phyloP scores from a whole-genome alignment of 2,888 invertebrate genomes.

The Drosophila nr. fundita region DNA sequence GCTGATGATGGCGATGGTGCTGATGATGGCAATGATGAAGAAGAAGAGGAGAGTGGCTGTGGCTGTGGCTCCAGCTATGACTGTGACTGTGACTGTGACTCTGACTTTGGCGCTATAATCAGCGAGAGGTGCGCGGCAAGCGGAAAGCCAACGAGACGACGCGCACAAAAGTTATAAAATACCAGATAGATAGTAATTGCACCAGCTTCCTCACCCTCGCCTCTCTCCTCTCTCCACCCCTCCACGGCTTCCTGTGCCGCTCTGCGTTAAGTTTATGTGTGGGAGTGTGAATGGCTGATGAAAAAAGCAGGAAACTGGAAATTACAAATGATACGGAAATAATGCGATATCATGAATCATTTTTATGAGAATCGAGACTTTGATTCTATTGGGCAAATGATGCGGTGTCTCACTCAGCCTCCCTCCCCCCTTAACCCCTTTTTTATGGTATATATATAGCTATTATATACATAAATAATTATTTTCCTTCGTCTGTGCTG shows the following conservation, averaged over 20 bases:
- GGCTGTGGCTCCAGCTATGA: neutral
- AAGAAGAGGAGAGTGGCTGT: neutral
- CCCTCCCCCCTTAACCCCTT: neutral
- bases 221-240: neutral
- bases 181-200: slow-evolving; percentile 79
- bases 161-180: slow-evolving; percentile 78
- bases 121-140: slow-evolving; percentile 51
- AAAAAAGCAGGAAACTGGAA: slow-evolving; percentile 81
- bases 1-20: slow-evolving; percentile 16
- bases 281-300: slow-evolving; percentile 38
- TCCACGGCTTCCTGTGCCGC: neutral
- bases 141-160: slow-evolving; percentile 45
- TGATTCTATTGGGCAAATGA: slow-evolving; percentile 72
- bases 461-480: neutral
- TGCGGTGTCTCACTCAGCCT: slow-evolving; percentile 29
- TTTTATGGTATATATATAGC: neutral
- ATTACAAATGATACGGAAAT: slow-evolving; percentile 80
- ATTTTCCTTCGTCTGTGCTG: neutral
- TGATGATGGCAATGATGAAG: slow-evolving; percentile 10
- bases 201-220: slow-evolving; percentile 26
- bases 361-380: slow-evolving; percentile 79
- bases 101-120: slow-evolving; percentile 55
- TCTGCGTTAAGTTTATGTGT: slow-evolving; percentile 14
- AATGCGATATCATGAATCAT: slow-evolving; percentile 80
- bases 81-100: slow-evolving; percentile 30